phyloP scores from a whole-genome alignment of 2,113 vertebrate species.

The Climacteris rufus region DNA sequence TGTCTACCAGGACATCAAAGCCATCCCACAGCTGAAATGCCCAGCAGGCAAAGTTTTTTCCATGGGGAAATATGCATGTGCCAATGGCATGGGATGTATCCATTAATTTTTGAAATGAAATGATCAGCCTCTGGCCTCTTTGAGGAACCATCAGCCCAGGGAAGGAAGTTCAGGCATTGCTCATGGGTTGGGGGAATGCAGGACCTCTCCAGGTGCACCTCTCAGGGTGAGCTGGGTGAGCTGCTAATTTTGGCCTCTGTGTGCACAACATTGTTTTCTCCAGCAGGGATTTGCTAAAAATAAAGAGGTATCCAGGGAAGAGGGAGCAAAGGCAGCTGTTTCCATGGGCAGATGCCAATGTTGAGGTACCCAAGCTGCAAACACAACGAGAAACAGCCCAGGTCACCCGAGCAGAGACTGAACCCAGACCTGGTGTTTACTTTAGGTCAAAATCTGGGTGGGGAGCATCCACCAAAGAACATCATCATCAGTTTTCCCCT shows the following conservation, averaged over 20 bases:
- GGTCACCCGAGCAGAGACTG: not conserved
- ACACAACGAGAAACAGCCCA: not conserved
- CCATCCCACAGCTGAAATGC: not conserved
- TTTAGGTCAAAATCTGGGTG: not conserved
- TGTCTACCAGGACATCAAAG: accelerated
- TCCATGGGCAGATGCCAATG: not conserved
- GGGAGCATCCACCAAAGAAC: not conserved
- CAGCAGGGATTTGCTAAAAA: conserved; percentile 1
- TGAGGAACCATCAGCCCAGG: not conserved
- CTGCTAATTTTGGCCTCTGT: not conserved
- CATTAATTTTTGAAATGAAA: not conserved
- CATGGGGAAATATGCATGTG: accelerated
- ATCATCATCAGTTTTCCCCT: not conserved
- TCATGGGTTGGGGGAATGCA: not conserved
- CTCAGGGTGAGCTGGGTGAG: accelerated
- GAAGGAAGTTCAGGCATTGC: not conserved
- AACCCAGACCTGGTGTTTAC: not conserved
- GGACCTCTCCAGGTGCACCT: not conserved
- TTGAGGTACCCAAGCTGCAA: not conserved
- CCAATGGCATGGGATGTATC: not conserved
- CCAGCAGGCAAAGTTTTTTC: not conserved
- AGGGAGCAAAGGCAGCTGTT: not conserved
- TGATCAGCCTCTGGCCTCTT: not conserved
- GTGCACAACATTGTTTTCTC: not conserved
- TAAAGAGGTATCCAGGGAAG: not conserved